Percentiles rank a stretch among this genome's conserved stretches.
phyloP scores from a whole-genome alignment of 2,113 vertebrate genomes.

The Salvelinus namaycush region DNA sequence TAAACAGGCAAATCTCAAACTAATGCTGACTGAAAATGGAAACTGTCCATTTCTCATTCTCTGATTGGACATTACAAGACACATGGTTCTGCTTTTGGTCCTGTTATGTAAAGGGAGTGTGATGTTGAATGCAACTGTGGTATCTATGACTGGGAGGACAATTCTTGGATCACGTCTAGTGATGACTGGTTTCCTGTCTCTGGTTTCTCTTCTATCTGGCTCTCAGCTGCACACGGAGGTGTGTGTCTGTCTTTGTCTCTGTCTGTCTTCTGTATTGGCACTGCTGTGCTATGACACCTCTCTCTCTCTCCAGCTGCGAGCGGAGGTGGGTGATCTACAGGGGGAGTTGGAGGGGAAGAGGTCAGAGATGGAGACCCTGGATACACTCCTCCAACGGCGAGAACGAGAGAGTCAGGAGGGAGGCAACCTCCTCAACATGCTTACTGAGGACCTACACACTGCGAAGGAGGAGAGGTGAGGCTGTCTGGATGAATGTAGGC shows the following conservation, averaged over 20 bases:
- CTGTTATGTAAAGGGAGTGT: conserved; percentile 5
- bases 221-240: neutral
- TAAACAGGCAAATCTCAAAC: too few species aligned
- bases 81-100: conserved; percentile 25
- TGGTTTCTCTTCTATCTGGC: neutral
- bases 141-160: neutral
- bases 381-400: conserved; percentile 75
- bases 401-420: conserved; percentile 85
- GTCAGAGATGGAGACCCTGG: conserved; percentile 80
- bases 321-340: conserved; percentile 74
- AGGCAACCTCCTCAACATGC: conserved; percentile 81
- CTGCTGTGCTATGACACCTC: neutral
- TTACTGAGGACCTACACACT: conserved; percentile 79
- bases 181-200: conserved; percentile 24
- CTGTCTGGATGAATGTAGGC: neutral
- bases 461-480: conserved; percentile 80
- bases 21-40: neutral
- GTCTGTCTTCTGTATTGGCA: conserved; percentile 1
- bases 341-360: conserved; percentile 73
- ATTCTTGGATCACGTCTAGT: neutral
- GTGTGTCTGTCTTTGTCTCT: neutral
- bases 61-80: neutral
- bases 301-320: conserved; percentile 74
- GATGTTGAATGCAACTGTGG: neutral
- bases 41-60: neutral